phyloP scores from a whole-genome alignment of 2,888 invertebrate genomes.

The Sycophila texana region DNA sequence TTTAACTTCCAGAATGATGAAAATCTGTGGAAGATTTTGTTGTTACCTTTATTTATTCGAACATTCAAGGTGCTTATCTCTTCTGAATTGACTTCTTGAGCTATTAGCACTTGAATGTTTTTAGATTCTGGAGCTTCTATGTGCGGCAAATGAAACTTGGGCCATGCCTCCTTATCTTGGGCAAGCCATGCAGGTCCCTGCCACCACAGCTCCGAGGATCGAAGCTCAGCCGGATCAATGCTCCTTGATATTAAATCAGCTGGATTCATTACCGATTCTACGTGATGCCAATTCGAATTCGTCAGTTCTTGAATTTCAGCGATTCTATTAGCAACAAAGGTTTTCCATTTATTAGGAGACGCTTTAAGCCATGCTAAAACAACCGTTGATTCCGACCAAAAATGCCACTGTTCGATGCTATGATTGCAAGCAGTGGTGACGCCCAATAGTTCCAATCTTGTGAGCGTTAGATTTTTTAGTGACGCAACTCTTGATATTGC shows the following conservation, averaged over 20 bases:
- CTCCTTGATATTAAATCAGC: conserved; percentile 17
- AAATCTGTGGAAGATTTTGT: background rate
- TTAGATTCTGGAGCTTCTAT: background rate
- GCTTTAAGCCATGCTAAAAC: background rate
- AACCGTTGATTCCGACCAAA: conserved; percentile 16
- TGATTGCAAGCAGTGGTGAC: background rate
- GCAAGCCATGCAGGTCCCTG: background rate
- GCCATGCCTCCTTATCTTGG: background rate
- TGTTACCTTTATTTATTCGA: background rate
- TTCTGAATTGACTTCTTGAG: background rate
- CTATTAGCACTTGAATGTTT: background rate
- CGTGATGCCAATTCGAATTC: conserved; percentile 9
- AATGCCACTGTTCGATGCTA: background rate
- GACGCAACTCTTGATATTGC: conserved; percentile 47
- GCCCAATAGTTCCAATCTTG: conserved; percentile 18
- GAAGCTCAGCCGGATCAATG: background rate
- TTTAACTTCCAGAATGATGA: background rate
- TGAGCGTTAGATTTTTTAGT: conserved; percentile 40
- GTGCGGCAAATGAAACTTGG: background rate
- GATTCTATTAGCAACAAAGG: conserved; percentile 4
- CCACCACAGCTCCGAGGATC: background rate
- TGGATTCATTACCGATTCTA: background rate
- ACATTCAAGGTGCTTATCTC: background rate
- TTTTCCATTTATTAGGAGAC: background rate
- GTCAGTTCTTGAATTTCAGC: conserved; percentile 2